Evolutionary conservation across 2,888 invertebrate species (phyloP).

Genomic region (Drosophila anomalata): DNA sequence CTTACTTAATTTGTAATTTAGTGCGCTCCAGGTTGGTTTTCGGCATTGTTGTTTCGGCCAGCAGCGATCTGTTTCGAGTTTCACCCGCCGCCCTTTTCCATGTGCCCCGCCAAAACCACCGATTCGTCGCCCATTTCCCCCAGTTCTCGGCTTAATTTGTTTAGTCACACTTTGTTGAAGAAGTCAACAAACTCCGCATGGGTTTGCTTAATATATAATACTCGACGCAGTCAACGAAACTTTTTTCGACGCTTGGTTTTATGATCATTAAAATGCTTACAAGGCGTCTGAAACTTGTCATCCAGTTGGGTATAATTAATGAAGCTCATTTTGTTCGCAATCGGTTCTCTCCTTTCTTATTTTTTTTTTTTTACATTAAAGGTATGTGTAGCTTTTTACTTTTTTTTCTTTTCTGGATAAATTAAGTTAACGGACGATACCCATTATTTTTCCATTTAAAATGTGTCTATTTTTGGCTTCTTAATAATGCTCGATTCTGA

Average conservation of each 20-base stretch:
- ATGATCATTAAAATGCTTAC: conserved; percentile 57
- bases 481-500: background rate
- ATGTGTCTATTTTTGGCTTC: background rate
- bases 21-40: conserved; percentile 49
- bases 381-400: conserved; percentile 4
- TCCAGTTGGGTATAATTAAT: conserved; percentile 67
- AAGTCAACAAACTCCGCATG: conserved; percentile 77
- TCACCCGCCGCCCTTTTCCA: conserved; percentile 1
- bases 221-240: conserved; percentile 35
- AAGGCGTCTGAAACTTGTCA: conserved; percentile 58
- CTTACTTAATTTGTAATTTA: conserved; percentile 72
- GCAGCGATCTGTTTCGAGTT: conserved; percentile 54
- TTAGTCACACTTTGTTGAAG: conserved; percentile 77
- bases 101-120: conserved; percentile 1
- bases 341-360: conserved; percentile 21
- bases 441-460: background rate
- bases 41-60: conserved; percentile 24
- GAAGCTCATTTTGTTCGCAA: conserved; percentile 41
- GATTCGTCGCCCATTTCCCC: conserved; percentile 2
- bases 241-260: conserved; percentile 48
- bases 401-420: conserved; percentile 10
- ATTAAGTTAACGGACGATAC: conserved; percentile 23
- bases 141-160: conserved; percentile 69
- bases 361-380: conserved; percentile 1
- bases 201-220: conserved; percentile 49